Conservation (phyloP, 2,888 invertebrate genomes). For the Drosophila testacea region DNA sequence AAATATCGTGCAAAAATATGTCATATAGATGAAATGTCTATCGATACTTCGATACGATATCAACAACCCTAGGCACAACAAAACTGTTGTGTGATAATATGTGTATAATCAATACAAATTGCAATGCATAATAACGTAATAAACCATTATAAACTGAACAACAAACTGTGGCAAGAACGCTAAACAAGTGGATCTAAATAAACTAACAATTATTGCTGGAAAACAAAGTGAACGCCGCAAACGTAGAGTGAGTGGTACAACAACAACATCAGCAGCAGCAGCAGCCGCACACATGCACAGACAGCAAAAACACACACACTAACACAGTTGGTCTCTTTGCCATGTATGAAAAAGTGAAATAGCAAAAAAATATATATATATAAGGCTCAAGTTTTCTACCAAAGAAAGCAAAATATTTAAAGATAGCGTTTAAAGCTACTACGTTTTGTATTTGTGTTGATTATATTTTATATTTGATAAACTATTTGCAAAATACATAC, state of each 20-base stretch:
- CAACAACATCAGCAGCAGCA: conserved; percentile 48
- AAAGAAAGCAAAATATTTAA: conserved; percentile 14
- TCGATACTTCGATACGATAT: conserved; percentile 1
- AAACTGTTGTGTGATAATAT: conserved; percentile 40
- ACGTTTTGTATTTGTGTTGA: neutral
- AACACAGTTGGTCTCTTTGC: conserved; percentile 49
- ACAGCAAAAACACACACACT: conserved; percentile 50
- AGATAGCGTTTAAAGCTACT: neutral
- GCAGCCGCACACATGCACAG: conserved; percentile 25
- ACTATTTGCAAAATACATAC: conserved; percentile 16
- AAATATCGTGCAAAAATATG: too few species aligned
- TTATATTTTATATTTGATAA: neutral
- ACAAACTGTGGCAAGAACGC: conserved; percentile 29
- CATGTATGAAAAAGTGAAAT: conserved; percentile 73
- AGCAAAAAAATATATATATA: conserved; percentile 44
- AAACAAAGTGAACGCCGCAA: conserved; percentile 55
- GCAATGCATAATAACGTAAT: conserved; percentile 60
- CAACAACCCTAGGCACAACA: conserved; percentile 37
- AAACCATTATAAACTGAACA: conserved; percentile 37
- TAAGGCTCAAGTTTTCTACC: conserved; percentile 14
- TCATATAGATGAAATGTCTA: neutral
- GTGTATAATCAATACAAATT: conserved; percentile 65
- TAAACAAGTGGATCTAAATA: conserved; percentile 31
- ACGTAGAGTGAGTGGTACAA: conserved; percentile 61
- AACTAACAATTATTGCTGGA: conserved; percentile 12